A percentile compares a stretch with the other conserved stretches of the same genome.
Evolutionary conservation across 2,797 vertebrate genomes (phyloP).

Genomic region (Eulemur albifrons): DNA sequence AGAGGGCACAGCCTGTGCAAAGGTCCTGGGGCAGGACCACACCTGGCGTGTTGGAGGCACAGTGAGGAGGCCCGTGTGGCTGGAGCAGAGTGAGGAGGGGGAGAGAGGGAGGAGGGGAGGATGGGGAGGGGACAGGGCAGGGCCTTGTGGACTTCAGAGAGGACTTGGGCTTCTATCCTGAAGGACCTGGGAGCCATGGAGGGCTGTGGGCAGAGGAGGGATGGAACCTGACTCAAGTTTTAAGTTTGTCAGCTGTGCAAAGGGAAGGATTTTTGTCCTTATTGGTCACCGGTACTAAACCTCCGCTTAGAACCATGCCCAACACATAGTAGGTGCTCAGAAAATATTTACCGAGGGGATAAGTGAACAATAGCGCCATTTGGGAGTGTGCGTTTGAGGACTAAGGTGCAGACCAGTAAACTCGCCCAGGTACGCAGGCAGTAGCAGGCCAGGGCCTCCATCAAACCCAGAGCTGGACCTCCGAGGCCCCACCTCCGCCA

Average conservation of each 20-base stretch:
- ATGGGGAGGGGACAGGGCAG: fast-evolving
- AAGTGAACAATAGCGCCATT: not conserved
- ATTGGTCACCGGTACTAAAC: not conserved
- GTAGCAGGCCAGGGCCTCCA: not conserved
- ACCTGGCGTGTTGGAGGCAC: not conserved
- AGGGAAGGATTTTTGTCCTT: not conserved
- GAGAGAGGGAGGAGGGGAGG: no score
- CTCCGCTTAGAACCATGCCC: not conserved
- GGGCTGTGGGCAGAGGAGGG: not conserved
- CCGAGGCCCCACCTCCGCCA: not conserved
- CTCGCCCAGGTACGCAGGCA: not conserved
- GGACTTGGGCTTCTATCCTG: not conserved
- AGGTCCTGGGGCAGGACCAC: not conserved
- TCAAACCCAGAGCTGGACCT: not conserved
- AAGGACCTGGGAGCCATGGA: not conserved
- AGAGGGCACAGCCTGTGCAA: not conserved
- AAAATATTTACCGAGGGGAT: no score
- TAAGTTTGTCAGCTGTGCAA: not conserved
- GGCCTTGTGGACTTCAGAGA: not conserved
- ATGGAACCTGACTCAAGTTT: not conserved
- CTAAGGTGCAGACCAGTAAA: no score
- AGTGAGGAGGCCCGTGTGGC: fast-evolving
- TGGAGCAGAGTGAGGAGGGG: not conserved
- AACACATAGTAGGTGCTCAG: not conserved
- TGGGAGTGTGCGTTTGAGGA: no score